Evolutionary conservation across 2,797 vertebrate genomes (phyloP).

Genomic region (Pseudocheirus occidentalis): DNA sequence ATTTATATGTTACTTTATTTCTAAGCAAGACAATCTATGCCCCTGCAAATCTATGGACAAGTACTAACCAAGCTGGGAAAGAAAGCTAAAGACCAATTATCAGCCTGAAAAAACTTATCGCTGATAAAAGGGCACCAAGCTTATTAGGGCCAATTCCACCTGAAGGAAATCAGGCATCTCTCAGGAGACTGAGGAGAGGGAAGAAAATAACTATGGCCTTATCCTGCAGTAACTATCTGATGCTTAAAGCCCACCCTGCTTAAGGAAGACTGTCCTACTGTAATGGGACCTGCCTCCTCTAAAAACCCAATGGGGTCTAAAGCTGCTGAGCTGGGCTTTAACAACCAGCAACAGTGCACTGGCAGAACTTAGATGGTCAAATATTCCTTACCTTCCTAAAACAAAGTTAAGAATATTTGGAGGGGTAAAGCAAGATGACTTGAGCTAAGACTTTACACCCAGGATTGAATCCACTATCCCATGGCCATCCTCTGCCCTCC

Average conservation of each 20-base stretch:
- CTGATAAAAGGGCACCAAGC: neutral
- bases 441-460: neutral
- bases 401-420: neutral
- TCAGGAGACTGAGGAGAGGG: neutral
- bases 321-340: neutral
- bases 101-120: neutral
- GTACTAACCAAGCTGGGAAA: conserved; percentile 13
- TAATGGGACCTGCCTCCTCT: neutral
- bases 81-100: conserved; percentile 7
- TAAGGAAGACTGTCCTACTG: neutral
- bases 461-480: neutral
- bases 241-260: neutral
- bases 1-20: conserved; percentile 21
- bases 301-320: conserved; percentile 20
- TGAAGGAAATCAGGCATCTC: neutral
- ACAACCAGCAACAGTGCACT: neutral
- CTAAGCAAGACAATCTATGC: conserved; percentile 44
- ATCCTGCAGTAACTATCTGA: neutral
- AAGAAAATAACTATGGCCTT: neutral
- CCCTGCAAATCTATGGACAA: conserved; percentile 47
- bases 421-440: neutral
- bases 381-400: neutral
- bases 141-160: neutral
- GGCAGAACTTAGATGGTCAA: neutral
- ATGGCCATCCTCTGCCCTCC: neutral